phyloP scores from a whole-genome alignment of 1,140 invertebrate genomes.

The Plectrocnemia conspersa region DNA sequence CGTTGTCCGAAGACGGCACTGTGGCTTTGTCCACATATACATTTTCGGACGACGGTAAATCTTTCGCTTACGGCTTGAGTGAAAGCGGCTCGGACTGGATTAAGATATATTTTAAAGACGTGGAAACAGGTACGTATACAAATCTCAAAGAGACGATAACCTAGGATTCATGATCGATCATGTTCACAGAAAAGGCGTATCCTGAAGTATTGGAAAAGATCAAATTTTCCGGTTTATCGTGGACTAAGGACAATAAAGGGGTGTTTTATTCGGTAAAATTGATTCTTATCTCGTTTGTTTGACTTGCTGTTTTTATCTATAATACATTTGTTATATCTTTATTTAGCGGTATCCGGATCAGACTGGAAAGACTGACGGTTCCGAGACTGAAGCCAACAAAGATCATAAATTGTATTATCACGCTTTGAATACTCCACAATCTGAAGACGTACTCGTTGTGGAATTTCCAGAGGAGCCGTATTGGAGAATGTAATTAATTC shows the following conservation, averaged over 20 bases:
- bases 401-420: conserved; percentile 96
- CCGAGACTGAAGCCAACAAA: conserved; percentile 79
- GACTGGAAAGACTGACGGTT: conserved; percentile 78
- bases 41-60: conserved; percentile 89
- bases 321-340: background rate
- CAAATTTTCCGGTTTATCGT: conserved; percentile 86
- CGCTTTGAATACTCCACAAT: conserved; percentile 76
- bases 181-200: conserved; percentile 71
- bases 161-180: conserved; percentile 8
- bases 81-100: conserved; percentile 94
- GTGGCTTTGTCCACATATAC: conserved; percentile 71
- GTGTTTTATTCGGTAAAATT: conserved; percentile 85
- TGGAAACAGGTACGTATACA: conserved; percentile 58
- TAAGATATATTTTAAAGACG: conserved; percentile 79
- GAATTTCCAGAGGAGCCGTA: conserved; percentile 90
- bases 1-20: conserved; percentile 88
- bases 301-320: background rate
- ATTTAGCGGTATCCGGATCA: conserved; percentile 63
- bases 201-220: conserved; percentile 85
- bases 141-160: background rate
- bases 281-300: conserved; percentile 11
- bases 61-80: conserved; percentile 88
- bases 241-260: conserved; percentile 93
- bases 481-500: conserved; percentile 77
- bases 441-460: conserved; percentile 82